These are phyloP conservation scores for Gasterosteus nipponicus DNA, from an alignment of 2,113 vertebrate genomes.

Conservation along the genomic window DNA sequence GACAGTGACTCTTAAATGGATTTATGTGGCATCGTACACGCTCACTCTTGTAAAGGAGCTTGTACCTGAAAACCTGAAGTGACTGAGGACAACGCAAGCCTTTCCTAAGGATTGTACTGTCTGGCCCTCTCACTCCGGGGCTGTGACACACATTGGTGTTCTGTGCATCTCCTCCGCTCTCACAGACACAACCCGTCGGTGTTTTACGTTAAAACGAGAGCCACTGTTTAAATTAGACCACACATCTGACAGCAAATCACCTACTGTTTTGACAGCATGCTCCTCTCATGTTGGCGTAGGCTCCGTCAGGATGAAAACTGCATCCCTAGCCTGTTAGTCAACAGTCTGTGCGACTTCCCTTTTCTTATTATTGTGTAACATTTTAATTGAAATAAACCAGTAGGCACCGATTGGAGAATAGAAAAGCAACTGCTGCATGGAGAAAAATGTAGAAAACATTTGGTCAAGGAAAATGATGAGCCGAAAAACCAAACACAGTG, in stretches of 20 bases:
- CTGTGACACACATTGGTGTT: conserved; percentile 27
- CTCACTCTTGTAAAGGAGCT: background rate
- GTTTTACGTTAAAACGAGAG: conserved; percentile 28
- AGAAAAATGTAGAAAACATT: background rate
- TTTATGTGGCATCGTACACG: background rate
- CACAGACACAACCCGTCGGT: conserved; percentile 3
- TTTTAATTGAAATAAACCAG: conserved; percentile 19
- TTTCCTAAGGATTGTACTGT: conserved; percentile 6
- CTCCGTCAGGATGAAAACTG: conserved; percentile 24
- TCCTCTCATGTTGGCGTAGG: conserved; percentile 27
- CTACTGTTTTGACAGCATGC: conserved; percentile 41
- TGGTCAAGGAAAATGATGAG: conserved; percentile 15
- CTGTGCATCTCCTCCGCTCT: conserved; percentile 25
- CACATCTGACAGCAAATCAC: conserved; percentile 29
- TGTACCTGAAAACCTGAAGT: conserved; percentile 8
- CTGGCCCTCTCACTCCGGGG: conserved; percentile 15
- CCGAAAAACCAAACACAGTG: background rate
- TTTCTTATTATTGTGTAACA: conserved; percentile 12
- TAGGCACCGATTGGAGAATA: background rate
- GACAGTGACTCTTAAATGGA: background rate
- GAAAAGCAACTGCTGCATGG: background rate
- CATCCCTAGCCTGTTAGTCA: conserved; percentile 15
- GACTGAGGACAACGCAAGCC: conserved; percentile 44
- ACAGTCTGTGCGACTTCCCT: background rate
- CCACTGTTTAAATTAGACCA: conserved; percentile 36